These are phyloP conservation scores for Drosophila histrio DNA, from an alignment of 2,888 invertebrate species.

Conservation along the genomic window DNA sequence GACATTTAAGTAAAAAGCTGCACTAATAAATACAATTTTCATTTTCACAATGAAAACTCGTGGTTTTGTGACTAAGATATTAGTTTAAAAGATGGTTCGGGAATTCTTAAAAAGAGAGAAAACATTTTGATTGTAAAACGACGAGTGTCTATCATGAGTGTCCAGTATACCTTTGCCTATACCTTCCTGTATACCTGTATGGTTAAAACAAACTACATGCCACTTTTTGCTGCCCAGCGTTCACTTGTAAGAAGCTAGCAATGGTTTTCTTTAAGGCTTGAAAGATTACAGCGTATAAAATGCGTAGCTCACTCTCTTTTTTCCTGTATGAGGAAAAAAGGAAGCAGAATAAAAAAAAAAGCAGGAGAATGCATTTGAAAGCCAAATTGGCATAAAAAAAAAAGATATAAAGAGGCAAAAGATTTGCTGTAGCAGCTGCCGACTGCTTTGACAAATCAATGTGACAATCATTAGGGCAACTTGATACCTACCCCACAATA, in stretches of 20 bases:
- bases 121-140: no score
- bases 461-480: conserved; percentile 70
- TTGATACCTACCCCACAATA: conserved; percentile 29
- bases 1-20: no score
- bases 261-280: conserved; percentile 10
- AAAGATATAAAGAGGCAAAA: conserved; percentile 18
- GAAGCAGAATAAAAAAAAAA: conserved; percentile 1
- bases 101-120: no score
- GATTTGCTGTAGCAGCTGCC: conserved; percentile 35
- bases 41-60: no score
- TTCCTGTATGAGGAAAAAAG: conserved; percentile 2
- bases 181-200: conserved; percentile 1
- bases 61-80: no score
- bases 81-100: no score
- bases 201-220: conserved; percentile 12
- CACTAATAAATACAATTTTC: no score
- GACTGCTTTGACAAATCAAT: conserved; percentile 75
- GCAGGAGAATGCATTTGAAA: conserved; percentile 56
- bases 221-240: conserved; percentile 30
- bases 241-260: conserved; percentile 4
- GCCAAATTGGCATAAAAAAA: conserved; percentile 61
- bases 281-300: conserved; percentile 33
- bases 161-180: no score
- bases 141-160: no score
- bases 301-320: conserved; percentile 2